phyloP scores from a whole-genome alignment of 2,888 invertebrate species.

The Epirrita christyi region DNA sequence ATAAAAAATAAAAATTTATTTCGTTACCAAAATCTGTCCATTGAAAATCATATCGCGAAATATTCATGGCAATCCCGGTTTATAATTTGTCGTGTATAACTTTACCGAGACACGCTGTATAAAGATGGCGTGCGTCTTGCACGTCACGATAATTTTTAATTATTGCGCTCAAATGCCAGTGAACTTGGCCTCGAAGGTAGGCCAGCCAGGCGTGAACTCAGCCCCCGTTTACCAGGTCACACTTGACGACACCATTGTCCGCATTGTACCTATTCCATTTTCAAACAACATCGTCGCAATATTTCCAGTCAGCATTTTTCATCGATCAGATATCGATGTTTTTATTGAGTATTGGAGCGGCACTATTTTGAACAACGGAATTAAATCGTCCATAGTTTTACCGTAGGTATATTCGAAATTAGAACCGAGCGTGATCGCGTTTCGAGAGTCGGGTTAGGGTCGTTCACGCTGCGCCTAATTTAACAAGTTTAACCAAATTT shows the following conservation, averaged over 20 bases:
- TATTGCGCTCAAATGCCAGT: conserved; percentile 84
- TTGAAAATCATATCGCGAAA: conserved; percentile 18
- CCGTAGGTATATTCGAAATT: conserved; percentile 21
- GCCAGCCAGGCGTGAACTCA: conserved; percentile 64
- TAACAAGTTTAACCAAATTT: conserved; percentile 41
- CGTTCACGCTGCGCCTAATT: conserved; percentile 44
- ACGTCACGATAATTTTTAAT: conserved; percentile 84
- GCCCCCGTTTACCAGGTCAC: conserved; percentile 75
- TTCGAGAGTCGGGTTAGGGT: conserved; percentile 35
- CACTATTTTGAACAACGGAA: conserved; percentile 14
- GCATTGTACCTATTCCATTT: conserved; percentile 56
- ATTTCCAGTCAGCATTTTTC: conserved; percentile 10
- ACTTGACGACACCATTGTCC: conserved; percentile 70
- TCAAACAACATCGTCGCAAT: conserved; percentile 32
- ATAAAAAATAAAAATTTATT: conserved; percentile 6
- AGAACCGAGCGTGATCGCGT: conserved; percentile 25
- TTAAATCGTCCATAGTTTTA: conserved; percentile 19
- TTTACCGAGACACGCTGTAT: conserved; percentile 60
- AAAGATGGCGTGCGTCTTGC: conserved; percentile 77
- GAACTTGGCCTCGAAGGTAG: conserved; percentile 81
- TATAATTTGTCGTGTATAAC: conserved; percentile 43
- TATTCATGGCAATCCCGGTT: conserved; percentile 34
- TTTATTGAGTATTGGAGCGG: conserved; percentile 12
- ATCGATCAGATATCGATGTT: conserved; percentile 9
- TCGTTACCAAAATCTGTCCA: neutral